phyloP scores from a whole-genome alignment of 2,888 invertebrate genomes.

The Meteorus colon region DNA sequence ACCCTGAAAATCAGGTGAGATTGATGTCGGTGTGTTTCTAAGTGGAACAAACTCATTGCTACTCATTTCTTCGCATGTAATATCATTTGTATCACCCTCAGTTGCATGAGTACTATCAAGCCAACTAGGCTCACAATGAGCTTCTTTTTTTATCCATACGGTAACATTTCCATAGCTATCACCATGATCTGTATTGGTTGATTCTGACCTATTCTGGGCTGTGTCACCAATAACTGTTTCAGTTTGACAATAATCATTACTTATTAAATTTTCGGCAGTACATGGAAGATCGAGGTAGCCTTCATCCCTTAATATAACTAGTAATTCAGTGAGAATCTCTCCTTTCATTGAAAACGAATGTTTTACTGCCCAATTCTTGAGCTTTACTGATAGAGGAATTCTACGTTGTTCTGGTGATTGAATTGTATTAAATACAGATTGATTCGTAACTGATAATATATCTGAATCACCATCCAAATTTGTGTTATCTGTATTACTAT shows the following conservation, averaged over 20 bases:
- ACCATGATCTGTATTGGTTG: background rate
- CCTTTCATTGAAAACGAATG: slow-evolving; percentile 6
- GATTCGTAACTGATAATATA: slow-evolving; percentile 6
- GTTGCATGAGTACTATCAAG: background rate
- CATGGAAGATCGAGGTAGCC: slow-evolving; percentile 26
- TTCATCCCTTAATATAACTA: slow-evolving; percentile 31
- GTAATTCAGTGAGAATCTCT: slow-evolving; percentile 8
- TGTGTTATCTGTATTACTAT: slow-evolving; percentile 4
- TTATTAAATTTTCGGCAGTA: background rate
- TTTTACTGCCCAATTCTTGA: slow-evolving; percentile 25
- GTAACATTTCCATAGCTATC: slow-evolving; percentile 13
- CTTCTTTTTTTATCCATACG: slow-evolving; percentile 31
- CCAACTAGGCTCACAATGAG: slow-evolving; percentile 9
- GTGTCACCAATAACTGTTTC: background rate
- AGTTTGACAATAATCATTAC: background rate
- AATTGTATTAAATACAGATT: slow-evolving; percentile 2
- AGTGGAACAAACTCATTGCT: background rate
- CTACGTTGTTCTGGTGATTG: background rate
- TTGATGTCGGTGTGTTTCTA: background rate
- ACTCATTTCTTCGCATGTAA: background rate
- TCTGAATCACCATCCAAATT: slow-evolving; percentile 20
- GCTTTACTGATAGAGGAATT: background rate
- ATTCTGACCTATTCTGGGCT: background rate
- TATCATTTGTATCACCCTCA: slow-evolving; percentile 13
- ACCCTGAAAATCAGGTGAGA: slow-evolving; percentile 27